Evolutionary conservation across 2,888 invertebrate species (phyloP), one percentile per base, ranked within the genome.

Genomic region (Spodoptera picta): DNA sequence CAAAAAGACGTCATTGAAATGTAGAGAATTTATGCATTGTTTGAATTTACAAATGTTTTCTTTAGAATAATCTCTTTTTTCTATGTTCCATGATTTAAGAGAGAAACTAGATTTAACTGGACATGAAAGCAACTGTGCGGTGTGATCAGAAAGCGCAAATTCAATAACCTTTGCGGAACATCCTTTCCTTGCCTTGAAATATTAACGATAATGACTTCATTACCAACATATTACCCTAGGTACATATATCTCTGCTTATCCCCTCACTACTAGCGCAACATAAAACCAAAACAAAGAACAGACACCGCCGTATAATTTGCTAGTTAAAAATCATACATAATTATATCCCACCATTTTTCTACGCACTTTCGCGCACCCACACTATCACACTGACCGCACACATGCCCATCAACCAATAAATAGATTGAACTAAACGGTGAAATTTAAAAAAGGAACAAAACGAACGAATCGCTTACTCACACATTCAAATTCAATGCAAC

Each of bases 391-490:
- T 56, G 74, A 80, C 74, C 82, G 77, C 93, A 93, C 94, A 94
- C 94, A 85, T 47, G 71, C 79, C 73, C 81, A 83, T 66, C 86
- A 82, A 88, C 94, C 94, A 94, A 94, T 94, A 94, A 94, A 94
- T 94, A 94, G 94, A 94, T 94, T 93, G 93, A 92, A 93, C 94
- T 94, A 94, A 94, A 94, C 93, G 94, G 94, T 94, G 94, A 94
- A 94, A 93, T 94, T 93, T 94, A 93, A 94, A 94, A 94, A 94
- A 94, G 89, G 90, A 94, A 94, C 88, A 93, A 94, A 94, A 94
- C 88, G 90, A 92, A 90, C 92, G 93, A 93, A 90, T 91, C 90
- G 87, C 86, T 87, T 83, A 84, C 87, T 69, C 93, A 92, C 92
- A 94, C 93, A 88, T 69, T 56, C 60, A 67, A 66, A 59, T n/a